Conservation (phyloP, 2,797 vertebrate genomes). For the Bradypus variegatus region DNA sequence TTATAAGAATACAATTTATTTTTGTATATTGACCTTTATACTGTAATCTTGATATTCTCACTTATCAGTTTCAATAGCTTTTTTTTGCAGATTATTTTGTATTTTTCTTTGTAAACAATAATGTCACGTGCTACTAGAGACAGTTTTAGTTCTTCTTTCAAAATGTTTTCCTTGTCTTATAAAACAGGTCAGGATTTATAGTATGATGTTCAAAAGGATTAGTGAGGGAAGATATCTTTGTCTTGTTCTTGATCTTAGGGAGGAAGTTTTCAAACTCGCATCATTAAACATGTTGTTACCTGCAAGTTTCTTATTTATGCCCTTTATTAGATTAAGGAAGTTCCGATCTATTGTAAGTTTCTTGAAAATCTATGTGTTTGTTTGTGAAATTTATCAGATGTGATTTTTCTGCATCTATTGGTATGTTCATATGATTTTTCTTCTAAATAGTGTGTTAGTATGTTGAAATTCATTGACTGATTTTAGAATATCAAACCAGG, state of each 20-base stretch:
- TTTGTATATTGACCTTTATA: neutral
- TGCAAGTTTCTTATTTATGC: neutral
- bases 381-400: neutral
- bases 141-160: neutral
- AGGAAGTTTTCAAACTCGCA: neutral
- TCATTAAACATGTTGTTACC: neutral
- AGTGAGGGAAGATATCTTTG: neutral
- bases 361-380: neutral
- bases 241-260: neutral
- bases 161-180: neutral
- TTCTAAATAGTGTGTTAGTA: neutral
- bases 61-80: too few relatives aligned
- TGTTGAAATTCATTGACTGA: neutral
- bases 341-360: neutral
- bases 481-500: neutral
- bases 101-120: neutral
- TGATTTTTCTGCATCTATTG: neutral
- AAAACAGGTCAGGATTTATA: neutral
- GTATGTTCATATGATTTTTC: neutral
- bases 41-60: too few relatives aligned
- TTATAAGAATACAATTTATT: neutral
- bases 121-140: neutral
- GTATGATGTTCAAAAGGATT: neutral
- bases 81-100: too few relatives aligned
- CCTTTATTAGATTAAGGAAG: neutral